Evolutionary conservation across 1,140 invertebrate species (phyloP).

Genomic region (Cardiocondyla obscurior): DNA sequence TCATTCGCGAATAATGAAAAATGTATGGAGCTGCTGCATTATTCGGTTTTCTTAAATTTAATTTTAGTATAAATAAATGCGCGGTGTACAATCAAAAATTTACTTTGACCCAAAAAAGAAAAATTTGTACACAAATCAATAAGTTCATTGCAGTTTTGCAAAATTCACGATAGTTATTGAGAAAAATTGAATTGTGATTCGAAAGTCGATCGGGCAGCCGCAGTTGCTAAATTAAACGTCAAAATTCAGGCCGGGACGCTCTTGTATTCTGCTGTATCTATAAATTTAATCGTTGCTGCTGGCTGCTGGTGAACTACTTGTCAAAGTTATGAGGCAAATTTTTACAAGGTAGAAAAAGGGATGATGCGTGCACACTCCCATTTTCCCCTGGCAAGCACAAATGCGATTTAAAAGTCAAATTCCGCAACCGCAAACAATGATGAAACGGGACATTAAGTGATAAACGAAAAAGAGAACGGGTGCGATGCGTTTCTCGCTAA

Average conservation of each 20-base stretch:
- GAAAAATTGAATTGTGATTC: too few species aligned
- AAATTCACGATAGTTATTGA: too few species aligned
- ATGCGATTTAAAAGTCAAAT: constrained; percentile 43
- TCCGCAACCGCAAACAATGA: constrained; percentile 1
- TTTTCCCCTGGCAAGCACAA: not conserved
- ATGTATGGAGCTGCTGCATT: not conserved
- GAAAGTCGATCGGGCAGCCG: too few species aligned
- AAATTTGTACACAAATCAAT: too few species aligned
- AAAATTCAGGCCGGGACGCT: not conserved
- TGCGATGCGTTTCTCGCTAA: not conserved
- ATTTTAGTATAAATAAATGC: too few species aligned
- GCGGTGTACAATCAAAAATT: too few species aligned
- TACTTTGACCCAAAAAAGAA: too few species aligned
- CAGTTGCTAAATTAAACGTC: not conserved
- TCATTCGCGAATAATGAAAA: not conserved
- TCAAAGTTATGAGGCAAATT: not conserved
- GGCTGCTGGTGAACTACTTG: not conserved
- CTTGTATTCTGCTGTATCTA: not conserved
- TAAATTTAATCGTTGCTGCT: not conserved
- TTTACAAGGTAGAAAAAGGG: not conserved
- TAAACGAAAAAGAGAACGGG: not conserved
- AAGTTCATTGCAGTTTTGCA: too few species aligned
- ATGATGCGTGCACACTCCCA: not conserved
- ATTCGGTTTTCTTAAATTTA: not conserved
- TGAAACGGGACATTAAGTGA: constrained; percentile 13